Evolutionary conservation across 2,113 vertebrate species (phyloP), one percentile per base, ranked within the genome.

Genomic region (Lepidothrix coronata): DNA sequence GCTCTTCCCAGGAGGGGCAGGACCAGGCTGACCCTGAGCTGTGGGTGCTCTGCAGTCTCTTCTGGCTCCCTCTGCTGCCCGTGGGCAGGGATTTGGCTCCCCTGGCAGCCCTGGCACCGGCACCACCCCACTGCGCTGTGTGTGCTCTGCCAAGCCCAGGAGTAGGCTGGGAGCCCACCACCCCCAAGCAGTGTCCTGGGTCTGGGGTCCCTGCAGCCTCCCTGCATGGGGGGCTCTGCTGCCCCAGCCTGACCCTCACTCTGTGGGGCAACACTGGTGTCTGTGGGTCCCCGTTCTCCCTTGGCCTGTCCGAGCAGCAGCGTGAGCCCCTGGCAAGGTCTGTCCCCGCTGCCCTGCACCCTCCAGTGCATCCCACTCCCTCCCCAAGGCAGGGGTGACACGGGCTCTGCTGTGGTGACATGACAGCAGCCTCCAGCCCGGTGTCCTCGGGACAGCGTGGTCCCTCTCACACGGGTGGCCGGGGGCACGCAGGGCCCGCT

Each of bases 391-490:
- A 48, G 77, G 15, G 55, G 28, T 63, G 70, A 58, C 90, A 14
- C 1, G 4, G 81, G 74, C 59, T 84, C n/a, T 66, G 55, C 67
- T 1, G 0, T 3, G 3, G 22, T 39, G 93, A 71, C 4, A 2
- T 86, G 89, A 83, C 85, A 68, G 88, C 44, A 21, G 11, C 92
- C 90, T 63, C 30, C 8, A 5, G 78, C 73, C 44, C 9, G 4
- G 12, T 20, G 46, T 37, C 55, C 76, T 46, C 0, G 0, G 85
- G 73, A n/a, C 65, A 66, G 23, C 1, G 0, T 5, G 0, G 65
- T 54, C 41, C 48, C 52, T 67, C 59, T 0, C 91, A 70, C 5
- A 1, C 7, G 25, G 12, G 33, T 19, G 30, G 73, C 86, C 37
- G 30, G 12, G 51, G 30, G 39, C 54, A n/a, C 19, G 6, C 76